Conservation (phyloP, 2,888 invertebrate species). For the Selenia dentaria region DNA sequence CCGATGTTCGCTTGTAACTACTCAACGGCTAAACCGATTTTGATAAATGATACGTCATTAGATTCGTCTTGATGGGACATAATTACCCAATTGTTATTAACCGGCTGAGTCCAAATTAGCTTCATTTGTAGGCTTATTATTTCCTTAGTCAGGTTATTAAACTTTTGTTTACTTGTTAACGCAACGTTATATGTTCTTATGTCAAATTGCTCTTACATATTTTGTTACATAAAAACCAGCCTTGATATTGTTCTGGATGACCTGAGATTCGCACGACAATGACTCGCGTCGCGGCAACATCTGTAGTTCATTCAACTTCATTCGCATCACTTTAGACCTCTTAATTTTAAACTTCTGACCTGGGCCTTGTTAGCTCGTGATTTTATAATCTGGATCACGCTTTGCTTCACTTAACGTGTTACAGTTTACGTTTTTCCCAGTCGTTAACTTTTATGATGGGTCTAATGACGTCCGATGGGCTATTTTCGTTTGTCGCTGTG, state of each 20-base stretch:
- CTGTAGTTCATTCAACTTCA: conserved; percentile 54
- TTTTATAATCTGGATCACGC: conserved; percentile 23
- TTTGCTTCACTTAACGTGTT: conserved; percentile 18
- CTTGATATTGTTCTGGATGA: conserved; percentile 30
- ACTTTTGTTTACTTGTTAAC: too few species aligned
- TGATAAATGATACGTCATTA: too few species aligned
- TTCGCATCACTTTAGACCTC: conserved; percentile 44
- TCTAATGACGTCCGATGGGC: conserved; percentile 13
- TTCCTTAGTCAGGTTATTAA: too few species aligned
- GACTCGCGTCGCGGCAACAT: conserved; percentile 29
- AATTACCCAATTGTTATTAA: too few species aligned
- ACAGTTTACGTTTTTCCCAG: conserved; percentile 24
- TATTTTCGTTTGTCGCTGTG: conserved; percentile 14
- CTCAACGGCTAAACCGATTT: too few species aligned
- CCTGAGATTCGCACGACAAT: conserved; percentile 47
- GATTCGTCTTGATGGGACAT: too few species aligned
- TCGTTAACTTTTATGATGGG: conserved; percentile 23
- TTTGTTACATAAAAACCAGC: conserved; percentile 23
- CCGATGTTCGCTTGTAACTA: too few species aligned
- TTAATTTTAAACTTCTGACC: conserved; percentile 39
- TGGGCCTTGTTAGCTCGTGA: conserved; percentile 7
- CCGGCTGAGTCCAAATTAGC: too few species aligned
- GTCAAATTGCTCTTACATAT: too few species aligned
- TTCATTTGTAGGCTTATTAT: too few species aligned
- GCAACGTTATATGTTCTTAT: too few species aligned